Base-by-base conservation (phyloP, 1,140 invertebrate genomes). In the Melipona quadrifasciata region DNA sequence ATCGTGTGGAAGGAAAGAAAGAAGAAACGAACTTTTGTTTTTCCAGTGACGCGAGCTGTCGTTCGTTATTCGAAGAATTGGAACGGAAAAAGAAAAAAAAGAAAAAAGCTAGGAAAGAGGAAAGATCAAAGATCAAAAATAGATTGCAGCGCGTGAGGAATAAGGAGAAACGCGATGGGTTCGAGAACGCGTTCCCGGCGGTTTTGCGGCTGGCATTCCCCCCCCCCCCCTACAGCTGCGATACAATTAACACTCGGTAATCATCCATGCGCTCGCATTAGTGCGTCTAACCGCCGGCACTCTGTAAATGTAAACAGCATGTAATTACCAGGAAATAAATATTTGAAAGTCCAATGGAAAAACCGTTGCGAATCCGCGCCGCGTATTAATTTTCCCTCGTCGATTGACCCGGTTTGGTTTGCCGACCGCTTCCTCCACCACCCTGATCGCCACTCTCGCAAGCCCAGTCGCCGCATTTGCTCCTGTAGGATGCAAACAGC, bases 251-350 rank as follows among this genome's bases (percentile, higher is more conserved):
- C 88, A 82, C 82, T 79, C 64, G 81, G 55, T 58, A 85, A 87
- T 73, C 71, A 87, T 47, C 61, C 70, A 65, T 71, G 58, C 88
- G 82, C 75, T 53, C 77, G 70, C 75, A 64, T 65, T 81, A 84
- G 34, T 77, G 71, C 75, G 17, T 72, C 67, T 82, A 86, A 84
- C 86, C 67, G 68, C 47, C 61, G 27, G 47, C 81, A 82, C 78
- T 80, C 34, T 53, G 71, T 77, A 82, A 82, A 58, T 84, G 64
- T 81, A 84, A 75, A 57, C 58, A 47, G 75, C 70, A 87, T 90
- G 67, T 90, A 90, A 79, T 87, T 86, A 80, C 70, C 58, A 55
- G 21, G 65, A 76, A 90, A 89, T 89, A 89, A 89, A 90, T 90
- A 89, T 90, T 90, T 89, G 89, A 57, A 87, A 84, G 68, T 64